These are phyloP conservation scores for Indicator maculatus DNA, from an alignment of 2,113 vertebrate species.

Conservation along the genomic window DNA sequence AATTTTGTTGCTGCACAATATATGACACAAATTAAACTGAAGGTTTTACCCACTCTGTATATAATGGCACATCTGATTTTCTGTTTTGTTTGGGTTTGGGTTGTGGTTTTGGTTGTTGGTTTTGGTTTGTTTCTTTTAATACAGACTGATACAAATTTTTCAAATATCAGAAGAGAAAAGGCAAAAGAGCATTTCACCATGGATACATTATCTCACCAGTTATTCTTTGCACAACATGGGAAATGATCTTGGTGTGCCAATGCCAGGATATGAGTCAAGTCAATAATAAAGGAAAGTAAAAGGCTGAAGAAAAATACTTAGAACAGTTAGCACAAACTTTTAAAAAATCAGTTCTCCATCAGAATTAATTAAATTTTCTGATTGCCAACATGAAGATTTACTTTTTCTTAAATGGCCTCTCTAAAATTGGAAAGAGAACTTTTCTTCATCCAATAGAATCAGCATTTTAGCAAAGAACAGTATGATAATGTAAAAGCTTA, in stretches of 20 bases:
- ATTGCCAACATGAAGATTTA: not conserved
- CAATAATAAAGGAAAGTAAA: not conserved
- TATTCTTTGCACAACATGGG: not conserved
- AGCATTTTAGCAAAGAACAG: not conserved
- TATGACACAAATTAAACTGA: not conserved
- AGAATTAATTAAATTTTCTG: not conserved
- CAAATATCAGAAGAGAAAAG: not conserved
- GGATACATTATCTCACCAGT: not conserved
- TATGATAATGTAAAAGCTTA: not conserved
- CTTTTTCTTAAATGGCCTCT: not conserved
- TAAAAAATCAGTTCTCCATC: not conserved
- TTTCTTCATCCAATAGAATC: not conserved
- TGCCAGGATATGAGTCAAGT: not conserved
- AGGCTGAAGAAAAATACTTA: not conserved
- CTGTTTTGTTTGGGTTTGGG: not conserved
- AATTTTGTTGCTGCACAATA: not conserved
- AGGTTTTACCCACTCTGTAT: not conserved
- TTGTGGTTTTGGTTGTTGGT: no score
- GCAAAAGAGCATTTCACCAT: not conserved
- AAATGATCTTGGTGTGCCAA: not conserved
- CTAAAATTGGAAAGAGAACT: not conserved
- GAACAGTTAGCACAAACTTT: not conserved
- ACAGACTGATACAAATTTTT: not conserved
- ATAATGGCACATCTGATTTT: not conserved
- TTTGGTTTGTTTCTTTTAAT: not conserved